Percentiles rank a stretch among this genome's conserved stretches.
phyloP scores from a whole-genome alignment of 2,113 vertebrate genomes.

The Sebastes schlegelii region DNA sequence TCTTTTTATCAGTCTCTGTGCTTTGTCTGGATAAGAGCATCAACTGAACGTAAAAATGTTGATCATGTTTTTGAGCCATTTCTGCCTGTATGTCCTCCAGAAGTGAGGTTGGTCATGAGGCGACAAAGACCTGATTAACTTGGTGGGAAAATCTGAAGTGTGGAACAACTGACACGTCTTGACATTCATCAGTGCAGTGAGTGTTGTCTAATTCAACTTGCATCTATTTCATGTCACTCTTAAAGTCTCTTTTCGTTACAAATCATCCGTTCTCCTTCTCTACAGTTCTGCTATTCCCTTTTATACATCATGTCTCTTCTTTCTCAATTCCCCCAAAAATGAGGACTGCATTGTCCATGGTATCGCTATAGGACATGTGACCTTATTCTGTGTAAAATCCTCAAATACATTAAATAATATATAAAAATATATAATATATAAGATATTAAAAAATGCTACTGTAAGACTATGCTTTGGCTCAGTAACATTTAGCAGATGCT shows the following conservation, averaged over 20 bases:
- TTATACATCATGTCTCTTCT: background rate
- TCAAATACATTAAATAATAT: background rate
- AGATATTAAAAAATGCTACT: background rate
- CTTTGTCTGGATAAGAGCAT: background rate
- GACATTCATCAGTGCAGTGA: background rate
- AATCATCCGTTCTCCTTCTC: background rate
- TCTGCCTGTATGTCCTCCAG: background rate
- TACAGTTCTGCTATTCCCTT: background rate
- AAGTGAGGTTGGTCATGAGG: background rate
- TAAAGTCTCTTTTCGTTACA: slow-evolving; percentile 2
- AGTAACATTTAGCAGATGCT: background rate
- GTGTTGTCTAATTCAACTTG: background rate
- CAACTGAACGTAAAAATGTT: too few relatives aligned
- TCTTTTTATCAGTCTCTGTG: too few relatives aligned
- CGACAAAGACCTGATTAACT: background rate
- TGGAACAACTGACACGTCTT: slow-evolving; percentile 12
- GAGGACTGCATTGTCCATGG: background rate
- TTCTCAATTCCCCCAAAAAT: background rate
- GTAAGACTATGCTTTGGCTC: background rate
- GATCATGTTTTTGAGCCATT: background rate
- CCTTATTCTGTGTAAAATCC: background rate
- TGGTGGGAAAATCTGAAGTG: background rate
- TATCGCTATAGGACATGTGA: background rate
- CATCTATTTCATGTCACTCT: background rate
- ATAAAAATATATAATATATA: background rate